These are phyloP conservation scores for Epicampocera succincta DNA, from an alignment of 2,888 invertebrate genomes.

Conservation along the genomic window DNA sequence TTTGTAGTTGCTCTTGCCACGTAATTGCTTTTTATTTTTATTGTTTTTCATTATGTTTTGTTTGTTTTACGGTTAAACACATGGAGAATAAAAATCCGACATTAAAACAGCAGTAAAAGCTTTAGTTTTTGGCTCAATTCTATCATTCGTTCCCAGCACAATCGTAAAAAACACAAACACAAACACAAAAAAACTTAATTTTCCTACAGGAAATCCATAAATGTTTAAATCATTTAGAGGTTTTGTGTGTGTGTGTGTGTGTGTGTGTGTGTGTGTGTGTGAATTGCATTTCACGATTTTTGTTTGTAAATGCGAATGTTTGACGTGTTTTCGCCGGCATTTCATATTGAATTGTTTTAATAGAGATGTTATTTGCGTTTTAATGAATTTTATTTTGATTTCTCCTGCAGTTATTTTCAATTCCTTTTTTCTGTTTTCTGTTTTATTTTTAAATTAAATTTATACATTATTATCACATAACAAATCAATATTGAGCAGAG, in stretches of 20 bases:
- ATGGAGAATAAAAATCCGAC: not conserved
- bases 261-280: too few relatives aligned
- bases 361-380: slow-evolving; percentile 35
- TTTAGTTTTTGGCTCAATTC: slow-evolving; percentile 11
- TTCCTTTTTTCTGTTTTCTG: not conserved
- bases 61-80: not conserved
- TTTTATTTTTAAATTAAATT: slow-evolving; percentile 38
- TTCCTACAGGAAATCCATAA: slow-evolving; percentile 59
- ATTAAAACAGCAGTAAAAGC: slow-evolving; percentile 34
- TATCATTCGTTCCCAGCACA: not conserved
- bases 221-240: slow-evolving; percentile 62
- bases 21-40: slow-evolving; percentile 65
- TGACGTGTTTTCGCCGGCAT: slow-evolving; percentile 1
- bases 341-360: slow-evolving; percentile 51
- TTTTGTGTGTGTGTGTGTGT: not conserved
- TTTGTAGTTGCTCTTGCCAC: slow-evolving; percentile 10
- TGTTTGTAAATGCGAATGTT: slow-evolving; percentile 11
- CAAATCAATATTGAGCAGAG: slow-evolving; percentile 54
- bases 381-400: slow-evolving; percentile 53
- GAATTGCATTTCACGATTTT: not conserved
- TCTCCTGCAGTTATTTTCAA: slow-evolving; percentile 24
- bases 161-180: not conserved
- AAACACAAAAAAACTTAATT: slow-evolving; percentile 42
- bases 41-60: slow-evolving; percentile 20
- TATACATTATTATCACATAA: slow-evolving; percentile 54